Conservation (phyloP, 2,888 invertebrate species). For the Ligdia adustata region DNA sequence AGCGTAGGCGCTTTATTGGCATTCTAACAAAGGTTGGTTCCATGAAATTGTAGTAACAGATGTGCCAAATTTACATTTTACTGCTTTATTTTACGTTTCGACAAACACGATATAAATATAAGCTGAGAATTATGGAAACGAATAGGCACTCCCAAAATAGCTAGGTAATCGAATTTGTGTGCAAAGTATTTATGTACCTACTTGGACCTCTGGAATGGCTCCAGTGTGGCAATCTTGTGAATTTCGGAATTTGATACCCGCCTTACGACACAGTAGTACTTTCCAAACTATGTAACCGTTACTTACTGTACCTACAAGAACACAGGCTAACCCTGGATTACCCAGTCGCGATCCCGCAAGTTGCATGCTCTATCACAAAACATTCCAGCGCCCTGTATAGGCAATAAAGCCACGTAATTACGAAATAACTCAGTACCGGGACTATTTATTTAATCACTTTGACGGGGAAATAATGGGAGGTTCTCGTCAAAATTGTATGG, state of each 20-base stretch:
- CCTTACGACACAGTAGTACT: no score
- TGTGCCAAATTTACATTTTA: constrained; percentile 45
- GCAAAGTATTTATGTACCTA: no score
- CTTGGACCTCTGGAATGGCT: no score
- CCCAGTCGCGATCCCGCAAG: constrained; percentile 40
- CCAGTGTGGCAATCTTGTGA: no score
- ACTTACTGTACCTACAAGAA: constrained; percentile 4
- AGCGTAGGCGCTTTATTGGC: constrained; percentile 52
- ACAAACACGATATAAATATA: constrained; percentile 30
- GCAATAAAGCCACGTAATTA: constrained; percentile 78
- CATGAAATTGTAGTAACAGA: constrained; percentile 45
- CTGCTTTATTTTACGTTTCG: constrained; percentile 41
- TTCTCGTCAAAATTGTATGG: constrained; percentile 65
- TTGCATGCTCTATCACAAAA: constrained; percentile 52
- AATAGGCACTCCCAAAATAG: not conserved
- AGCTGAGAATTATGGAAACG: constrained; percentile 17
- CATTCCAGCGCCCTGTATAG: constrained; percentile 69
- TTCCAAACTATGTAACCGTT: constrained; percentile 11
- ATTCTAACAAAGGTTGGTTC: constrained; percentile 42
- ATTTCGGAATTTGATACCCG: no score
- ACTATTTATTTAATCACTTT: constrained; percentile 84
- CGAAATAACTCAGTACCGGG: constrained; percentile 75
- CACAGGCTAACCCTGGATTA: constrained; percentile 51
- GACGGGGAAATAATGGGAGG: constrained; percentile 78
- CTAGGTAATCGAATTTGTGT: no score